Percentiles rank a stretch among this genome's conserved stretches.
These are phyloP conservation scores for Drosophila eohydei DNA, from an alignment of 2,888 invertebrate species.

Conservation along the genomic window DNA sequence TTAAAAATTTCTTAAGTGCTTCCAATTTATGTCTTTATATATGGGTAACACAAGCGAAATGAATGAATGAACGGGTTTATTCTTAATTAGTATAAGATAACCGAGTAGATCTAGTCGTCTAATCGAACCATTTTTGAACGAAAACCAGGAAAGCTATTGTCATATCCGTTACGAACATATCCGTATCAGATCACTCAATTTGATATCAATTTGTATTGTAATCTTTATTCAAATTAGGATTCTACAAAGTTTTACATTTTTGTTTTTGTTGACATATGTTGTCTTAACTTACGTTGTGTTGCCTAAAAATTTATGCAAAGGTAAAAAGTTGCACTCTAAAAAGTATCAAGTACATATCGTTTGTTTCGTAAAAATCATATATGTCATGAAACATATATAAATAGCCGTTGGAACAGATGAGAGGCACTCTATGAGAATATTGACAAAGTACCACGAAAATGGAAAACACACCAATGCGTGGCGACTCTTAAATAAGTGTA, in stretches of 20 bases:
- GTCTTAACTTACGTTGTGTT: slow-evolving; percentile 56
- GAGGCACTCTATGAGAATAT: slow-evolving; percentile 50
- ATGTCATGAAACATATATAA: slow-evolving; percentile 18
- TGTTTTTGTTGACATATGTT: slow-evolving; percentile 29
- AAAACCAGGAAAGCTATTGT: not conserved
- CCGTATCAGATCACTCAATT: not conserved
- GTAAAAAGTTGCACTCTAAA: slow-evolving; percentile 71
- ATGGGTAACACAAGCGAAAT: not conserved
- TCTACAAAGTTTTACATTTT: slow-evolving; percentile 73
- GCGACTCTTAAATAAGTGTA: no score
- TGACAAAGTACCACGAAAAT: slow-evolving; percentile 6
- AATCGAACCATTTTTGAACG: not conserved
- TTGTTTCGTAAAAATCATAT: slow-evolving; percentile 19
- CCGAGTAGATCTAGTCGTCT: no score
- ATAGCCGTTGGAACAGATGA: slow-evolving; percentile 28
- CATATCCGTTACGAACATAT: not conserved
- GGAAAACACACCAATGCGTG: slow-evolving; percentile 5
- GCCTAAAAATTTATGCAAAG: slow-evolving; percentile 70
- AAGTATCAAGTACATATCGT: slow-evolving; percentile 46
- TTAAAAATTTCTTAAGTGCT: slow-evolving; percentile 9
- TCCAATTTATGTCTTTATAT: not conserved
- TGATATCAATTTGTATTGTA: slow-evolving; percentile 29
- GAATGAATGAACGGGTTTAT: not conserved
- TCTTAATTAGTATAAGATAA: not conserved
- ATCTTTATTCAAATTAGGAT: slow-evolving; percentile 77